Evolutionary conservation across 2,888 invertebrate genomes (phyloP), one percentile per base, ranked within the genome.

Genomic region (Dolichomitus sp.): DNA sequence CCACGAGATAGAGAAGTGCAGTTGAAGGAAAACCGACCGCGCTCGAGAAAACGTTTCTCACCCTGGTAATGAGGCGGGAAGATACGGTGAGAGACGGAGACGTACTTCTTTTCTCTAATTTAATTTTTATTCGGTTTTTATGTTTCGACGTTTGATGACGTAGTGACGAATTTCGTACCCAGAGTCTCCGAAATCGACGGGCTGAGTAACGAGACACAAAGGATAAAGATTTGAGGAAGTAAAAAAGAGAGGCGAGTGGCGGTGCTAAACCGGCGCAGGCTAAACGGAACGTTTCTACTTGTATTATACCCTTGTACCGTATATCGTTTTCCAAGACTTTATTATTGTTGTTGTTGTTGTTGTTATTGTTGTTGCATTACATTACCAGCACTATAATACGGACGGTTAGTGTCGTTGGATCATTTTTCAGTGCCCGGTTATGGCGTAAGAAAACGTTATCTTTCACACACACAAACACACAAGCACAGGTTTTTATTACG

Each of bases 291-390:
- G 66, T 68, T 57, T 80, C 70, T 68, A 61, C 65, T 83, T 45
- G 12, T 72, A 61, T 52, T 72, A 61, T 66, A 73, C 52, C 75
- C 59, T 69, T 30, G 52, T 75, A 65, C 79, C 79, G 75, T 76
- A 83, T 76, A 83, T 80, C 76, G 76, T 76, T 76, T 76, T 76
- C 80, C 80, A 83, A 59, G 72, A 83, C 73, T 52, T 77, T 81
- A 77, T 81, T 72, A 68, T 85, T 80, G 79, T 84, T 81, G 84
- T 82, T 82, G 80, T 75, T 80, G 80, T 84, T 81, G 52, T 75
- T 70, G 68, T 85, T 76, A 73, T 84, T 77, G 65, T 83, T 79
- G 73, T 75, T 75, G 78, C 81, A 81, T 81, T 73, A 70, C 33
- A 69, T 81, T 54, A 61, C 59, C 68, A 69, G 66, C 73, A 73